phyloP scores from a whole-genome alignment of 2,113 vertebrate genomes.

The Laterallus jamaicensis region DNA sequence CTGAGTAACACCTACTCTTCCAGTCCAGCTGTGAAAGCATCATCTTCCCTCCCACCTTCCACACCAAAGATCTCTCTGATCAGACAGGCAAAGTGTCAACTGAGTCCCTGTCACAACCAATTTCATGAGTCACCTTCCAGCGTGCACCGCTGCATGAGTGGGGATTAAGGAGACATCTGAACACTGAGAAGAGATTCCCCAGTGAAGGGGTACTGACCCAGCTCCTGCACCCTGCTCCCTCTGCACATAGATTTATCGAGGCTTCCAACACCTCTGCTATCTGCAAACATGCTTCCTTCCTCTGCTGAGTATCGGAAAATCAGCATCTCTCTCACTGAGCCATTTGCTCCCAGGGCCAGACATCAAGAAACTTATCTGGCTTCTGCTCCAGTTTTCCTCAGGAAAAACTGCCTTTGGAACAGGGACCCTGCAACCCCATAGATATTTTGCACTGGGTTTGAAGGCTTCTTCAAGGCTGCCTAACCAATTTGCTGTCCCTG shows the following conservation, averaged over 20 bases:
- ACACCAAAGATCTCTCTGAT: background rate
- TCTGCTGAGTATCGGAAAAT: fast-evolving
- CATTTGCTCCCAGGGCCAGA: background rate
- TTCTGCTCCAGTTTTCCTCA: background rate
- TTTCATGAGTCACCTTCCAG: background rate
- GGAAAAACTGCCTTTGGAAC: background rate
- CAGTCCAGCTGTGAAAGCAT: background rate
- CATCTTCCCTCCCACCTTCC: background rate
- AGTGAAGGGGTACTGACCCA: fast-evolving
- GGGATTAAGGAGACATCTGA: background rate
- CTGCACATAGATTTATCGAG: background rate
- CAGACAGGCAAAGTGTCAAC: background rate
- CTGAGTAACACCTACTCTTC: background rate
- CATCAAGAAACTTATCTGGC: background rate
- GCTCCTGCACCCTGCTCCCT: background rate
- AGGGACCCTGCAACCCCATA: background rate
- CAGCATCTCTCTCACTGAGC: background rate
- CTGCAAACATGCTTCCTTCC: background rate
- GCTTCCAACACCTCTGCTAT: background rate
- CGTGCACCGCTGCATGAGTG: background rate
- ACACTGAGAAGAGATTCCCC: background rate
- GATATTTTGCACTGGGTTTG: background rate
- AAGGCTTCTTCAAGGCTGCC: background rate
- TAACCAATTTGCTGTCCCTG: background rate
- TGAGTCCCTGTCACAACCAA: background rate